Evolutionary conservation across 1,140 invertebrate species (phyloP).

Genomic region (Hormaphis cornu): DNA sequence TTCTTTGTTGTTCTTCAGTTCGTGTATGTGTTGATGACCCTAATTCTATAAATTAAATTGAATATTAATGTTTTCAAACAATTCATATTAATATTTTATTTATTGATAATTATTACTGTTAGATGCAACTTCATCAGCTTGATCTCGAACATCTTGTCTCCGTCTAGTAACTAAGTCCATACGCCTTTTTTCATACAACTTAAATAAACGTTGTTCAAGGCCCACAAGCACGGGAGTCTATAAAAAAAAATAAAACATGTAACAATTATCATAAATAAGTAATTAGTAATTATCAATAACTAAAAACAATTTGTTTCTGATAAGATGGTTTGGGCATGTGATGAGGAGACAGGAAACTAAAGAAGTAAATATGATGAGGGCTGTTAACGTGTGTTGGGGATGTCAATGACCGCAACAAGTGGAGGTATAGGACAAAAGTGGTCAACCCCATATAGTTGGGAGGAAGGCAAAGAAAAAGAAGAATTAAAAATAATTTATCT

Average conservation of each 20-base stretch:
- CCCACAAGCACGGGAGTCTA: conserved; percentile 66
- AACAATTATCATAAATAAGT: background rate
- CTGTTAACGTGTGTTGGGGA: no score
- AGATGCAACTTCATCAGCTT: conserved; percentile 69
- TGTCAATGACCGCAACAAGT: no score
- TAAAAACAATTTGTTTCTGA: background rate
- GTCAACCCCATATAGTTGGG: background rate
- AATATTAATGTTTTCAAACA: background rate
- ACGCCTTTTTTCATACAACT: conserved; percentile 60
- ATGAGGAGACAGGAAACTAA: no score
- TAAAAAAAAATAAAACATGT: conserved; percentile 36
- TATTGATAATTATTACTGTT: conserved; percentile 14
- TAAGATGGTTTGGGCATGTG: no score
- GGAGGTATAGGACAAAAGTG: no score
- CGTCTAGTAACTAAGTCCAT: conserved; percentile 67
- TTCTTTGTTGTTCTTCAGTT: conserved; percentile 62
- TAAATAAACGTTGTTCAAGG: conserved; percentile 67
- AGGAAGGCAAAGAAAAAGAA: no score
- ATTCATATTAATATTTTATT: background rate
- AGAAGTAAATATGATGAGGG: conserved; percentile 25
- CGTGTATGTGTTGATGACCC: conserved; percentile 1
- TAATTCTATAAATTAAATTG: background rate
- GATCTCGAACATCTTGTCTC: conserved; percentile 83
- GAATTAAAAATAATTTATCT: no score
- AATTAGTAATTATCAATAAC: background rate